Evolutionary conservation across 2,113 vertebrate genomes (phyloP).

Genomic region (Nettapus auritus): DNA sequence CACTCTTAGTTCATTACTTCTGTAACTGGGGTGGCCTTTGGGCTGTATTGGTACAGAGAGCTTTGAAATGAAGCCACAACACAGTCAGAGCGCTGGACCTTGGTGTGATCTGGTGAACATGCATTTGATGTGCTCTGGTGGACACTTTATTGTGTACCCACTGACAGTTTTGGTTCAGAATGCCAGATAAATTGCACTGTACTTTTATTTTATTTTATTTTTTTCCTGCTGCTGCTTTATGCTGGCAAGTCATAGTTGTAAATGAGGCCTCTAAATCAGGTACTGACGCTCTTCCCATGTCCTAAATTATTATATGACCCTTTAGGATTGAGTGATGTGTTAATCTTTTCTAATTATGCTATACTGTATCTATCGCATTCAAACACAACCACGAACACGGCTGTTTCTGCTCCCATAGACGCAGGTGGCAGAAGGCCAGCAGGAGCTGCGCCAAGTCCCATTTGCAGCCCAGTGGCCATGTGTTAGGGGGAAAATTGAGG

Average conservation of each 20-base stretch:
- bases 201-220: not conserved
- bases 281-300: slow-evolving; percentile 17
- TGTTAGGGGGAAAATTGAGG: not conserved
- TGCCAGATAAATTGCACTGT: not conserved
- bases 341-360: slow-evolving; percentile 21
- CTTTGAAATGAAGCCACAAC: not conserved
- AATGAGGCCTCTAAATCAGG: slow-evolving; percentile 19
- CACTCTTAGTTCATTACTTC: not conserved
- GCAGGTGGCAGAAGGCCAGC: slow-evolving; percentile 21
- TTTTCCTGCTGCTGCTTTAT: not conserved
- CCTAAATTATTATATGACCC: slow-evolving; percentile 17
- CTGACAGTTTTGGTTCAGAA: not conserved
- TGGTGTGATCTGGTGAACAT: not conserved
- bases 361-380: not conserved
- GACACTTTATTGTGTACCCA: not conserved
- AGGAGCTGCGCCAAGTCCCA: slow-evolving; percentile 19
- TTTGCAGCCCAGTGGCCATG: not conserved
- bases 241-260: slow-evolving; percentile 8
- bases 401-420: slow-evolving; percentile 17
- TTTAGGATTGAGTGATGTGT: slow-evolving; percentile 1
- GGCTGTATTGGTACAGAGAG: not conserved
- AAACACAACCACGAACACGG: not conserved
- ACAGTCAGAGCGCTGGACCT: not conserved
- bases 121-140: not conserved
- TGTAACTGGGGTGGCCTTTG: not conserved